Conservation (phyloP, 2,888 invertebrate genomes). For the Augiades crinisus region DNA sequence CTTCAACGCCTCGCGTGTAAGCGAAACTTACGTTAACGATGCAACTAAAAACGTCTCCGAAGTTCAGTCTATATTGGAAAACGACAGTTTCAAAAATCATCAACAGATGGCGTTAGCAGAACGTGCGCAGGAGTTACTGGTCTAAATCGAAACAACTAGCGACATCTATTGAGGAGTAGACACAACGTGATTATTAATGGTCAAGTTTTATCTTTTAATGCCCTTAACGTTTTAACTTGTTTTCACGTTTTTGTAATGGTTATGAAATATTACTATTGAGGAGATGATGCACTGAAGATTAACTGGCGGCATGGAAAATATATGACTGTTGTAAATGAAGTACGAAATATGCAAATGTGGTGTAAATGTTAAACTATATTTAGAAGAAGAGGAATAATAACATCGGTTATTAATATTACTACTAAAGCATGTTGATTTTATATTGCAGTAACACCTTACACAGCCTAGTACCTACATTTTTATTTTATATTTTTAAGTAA, state of each 20-base stretch:
- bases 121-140: constrained; percentile 48
- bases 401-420: neutral
- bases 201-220: constrained; percentile 15
- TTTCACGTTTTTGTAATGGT: constrained; percentile 20
- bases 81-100: constrained; percentile 23
- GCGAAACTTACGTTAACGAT: neutral
- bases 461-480: too few relatives aligned
- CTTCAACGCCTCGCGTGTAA: neutral
- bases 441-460: neutral
- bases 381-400: constrained; percentile 8
- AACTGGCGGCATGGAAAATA: constrained; percentile 9
- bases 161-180: constrained; percentile 64
- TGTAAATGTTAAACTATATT: constrained; percentile 17
- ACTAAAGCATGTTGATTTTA: constrained; percentile 1
- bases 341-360: constrained; percentile 3
- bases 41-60: constrained; percentile 32
- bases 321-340: constrained; percentile 10
- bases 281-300: constrained; percentile 17
- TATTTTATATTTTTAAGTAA: too few relatives aligned
- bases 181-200: constrained; percentile 9
- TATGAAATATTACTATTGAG: constrained; percentile 25
- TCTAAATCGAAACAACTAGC: constrained; percentile 37
- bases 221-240: constrained; percentile 17
- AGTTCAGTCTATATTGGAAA: constrained; percentile 36
- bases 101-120: constrained; percentile 43